Base-by-base conservation (phyloP, 1,140 invertebrate species). In the Cotesia chilonis region DNA sequence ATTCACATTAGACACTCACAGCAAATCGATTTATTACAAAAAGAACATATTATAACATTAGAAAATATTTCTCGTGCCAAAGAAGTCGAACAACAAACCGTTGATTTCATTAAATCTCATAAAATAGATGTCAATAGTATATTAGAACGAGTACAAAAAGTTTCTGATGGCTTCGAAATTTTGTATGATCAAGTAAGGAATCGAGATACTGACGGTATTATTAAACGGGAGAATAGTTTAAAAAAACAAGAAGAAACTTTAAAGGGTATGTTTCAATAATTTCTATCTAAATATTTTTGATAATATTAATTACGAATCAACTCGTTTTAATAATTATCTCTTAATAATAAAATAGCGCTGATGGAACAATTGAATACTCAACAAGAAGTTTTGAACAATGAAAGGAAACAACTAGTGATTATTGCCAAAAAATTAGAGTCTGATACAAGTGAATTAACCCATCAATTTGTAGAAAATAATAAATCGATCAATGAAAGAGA, bases 61-160 rank as follows among this genome's bases (percentile, higher is more conserved):
- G 80, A 85, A 76, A 81, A 73, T 59, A 82, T 86, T 77, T 76
- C 80, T 7, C 80, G 74, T 76, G 78, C 81, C 35, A 86, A 85
- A 75, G 76, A 85, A 57, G 54, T 80, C 6, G 85, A 87, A 71
- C 74, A 79, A 72, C 71, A 76, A 68, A 77, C 81, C 52, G 77
- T 85, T 36, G 79, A 83, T 51, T 76, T 79, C 54, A 77, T 85
- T 70, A 79, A 75, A 12, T 73, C 66, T 4, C 76, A 80, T 1
- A 82, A 79, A 59, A 77, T 65, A 68, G 81, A 84, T 75, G 63
- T 87, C 12, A 74, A 76, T 10, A 75, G 82, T 74, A 73, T 85
- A 61, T 72, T 87, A 7, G 66, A 82, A 60, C 83, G 83, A 75
- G 79, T 81, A 17, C 61, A 81, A 74, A 35, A 65, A 52, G 78